Percentiles rank a stretch among this genome's conserved stretches.
These are phyloP conservation scores for Tapirus terrestris DNA, from an alignment of 2,113 vertebrate species.

Conservation along the genomic window DNA sequence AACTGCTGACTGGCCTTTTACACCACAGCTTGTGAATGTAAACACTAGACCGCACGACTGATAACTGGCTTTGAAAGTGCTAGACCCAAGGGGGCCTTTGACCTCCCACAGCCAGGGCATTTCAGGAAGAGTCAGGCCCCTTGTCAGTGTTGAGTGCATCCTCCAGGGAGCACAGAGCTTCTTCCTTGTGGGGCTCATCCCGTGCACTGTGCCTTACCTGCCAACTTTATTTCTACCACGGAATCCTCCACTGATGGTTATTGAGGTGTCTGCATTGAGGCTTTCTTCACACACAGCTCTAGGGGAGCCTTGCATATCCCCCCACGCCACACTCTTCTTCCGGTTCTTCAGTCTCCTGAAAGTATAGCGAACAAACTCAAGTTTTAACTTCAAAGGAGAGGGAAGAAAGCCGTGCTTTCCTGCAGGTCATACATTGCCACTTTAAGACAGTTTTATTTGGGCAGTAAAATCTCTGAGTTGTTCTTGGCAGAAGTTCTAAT, in stretches of 20 bases:
- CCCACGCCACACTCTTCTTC: background rate
- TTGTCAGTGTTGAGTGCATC: background rate
- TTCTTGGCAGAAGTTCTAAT: conserved; percentile 80
- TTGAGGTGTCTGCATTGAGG: fast-evolving
- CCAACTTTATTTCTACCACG: background rate
- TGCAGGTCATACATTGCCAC: conserved; percentile 51
- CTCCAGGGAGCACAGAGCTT: fast-evolving
- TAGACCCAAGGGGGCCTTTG: background rate
- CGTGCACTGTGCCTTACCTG: fast-evolving
- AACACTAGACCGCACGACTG: fast-evolving
- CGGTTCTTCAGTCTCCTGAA: background rate
- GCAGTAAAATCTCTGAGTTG: conserved; percentile 79
- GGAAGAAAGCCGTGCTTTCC: background rate
- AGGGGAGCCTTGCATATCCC: background rate
- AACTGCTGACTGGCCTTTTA: background rate
- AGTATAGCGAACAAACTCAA: background rate
- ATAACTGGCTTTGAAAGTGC: background rate
- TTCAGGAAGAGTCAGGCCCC: background rate
- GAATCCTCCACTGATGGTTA: fast-evolving
- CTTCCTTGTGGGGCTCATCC: fast-evolving
- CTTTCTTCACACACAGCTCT: background rate
- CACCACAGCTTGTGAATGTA: background rate
- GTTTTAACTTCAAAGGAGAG: background rate
- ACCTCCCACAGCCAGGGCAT: background rate
- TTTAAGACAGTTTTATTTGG: conserved; percentile 79